A percentile compares a stretch with the other conserved stretches of the same genome.
phyloP scores from a whole-genome alignment of 2,113 vertebrate genomes.

The Mustela lutreola region DNA sequence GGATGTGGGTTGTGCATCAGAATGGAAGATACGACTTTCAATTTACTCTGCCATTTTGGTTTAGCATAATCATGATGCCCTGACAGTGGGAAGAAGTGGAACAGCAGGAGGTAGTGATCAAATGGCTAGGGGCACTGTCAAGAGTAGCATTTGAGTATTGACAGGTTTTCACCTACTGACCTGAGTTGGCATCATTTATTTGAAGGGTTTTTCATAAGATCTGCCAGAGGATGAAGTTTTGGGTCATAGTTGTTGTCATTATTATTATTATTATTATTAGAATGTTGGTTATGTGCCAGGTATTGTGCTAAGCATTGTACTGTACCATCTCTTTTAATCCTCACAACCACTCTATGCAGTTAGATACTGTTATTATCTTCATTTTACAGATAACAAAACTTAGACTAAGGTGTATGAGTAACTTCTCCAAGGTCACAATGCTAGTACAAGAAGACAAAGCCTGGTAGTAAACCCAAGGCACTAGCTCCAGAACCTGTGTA shows the following conservation, averaged over 20 bases:
- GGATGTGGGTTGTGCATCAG: neutral
- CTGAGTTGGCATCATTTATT: neutral
- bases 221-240: neutral
- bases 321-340: slow-evolving; percentile 38
- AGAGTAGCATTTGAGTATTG: neutral
- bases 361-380: slow-evolving; percentile 1
- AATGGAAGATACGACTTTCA: slow-evolving; percentile 25
- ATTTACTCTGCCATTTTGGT: slow-evolving; percentile 40
- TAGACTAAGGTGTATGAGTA: slow-evolving; percentile 29
- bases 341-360: neutral
- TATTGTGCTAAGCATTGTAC: slow-evolving; percentile 20
- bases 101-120: neutral
- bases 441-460: slow-evolving; percentile 12
- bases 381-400: slow-evolving; percentile 28
- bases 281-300: neutral
- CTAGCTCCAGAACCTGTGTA: neutral
- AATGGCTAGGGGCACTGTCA: neutral
- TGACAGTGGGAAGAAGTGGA: neutral
- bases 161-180: neutral
- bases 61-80: neutral
- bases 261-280: neutral
- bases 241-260: neutral
- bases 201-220: neutral
- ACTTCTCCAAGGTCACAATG: neutral
- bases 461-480: slow-evolving; percentile 7